These are phyloP conservation scores for Pristionchus maxplancki DNA, from an alignment of 2,888 invertebrate genomes.

Conservation along the genomic window DNA sequence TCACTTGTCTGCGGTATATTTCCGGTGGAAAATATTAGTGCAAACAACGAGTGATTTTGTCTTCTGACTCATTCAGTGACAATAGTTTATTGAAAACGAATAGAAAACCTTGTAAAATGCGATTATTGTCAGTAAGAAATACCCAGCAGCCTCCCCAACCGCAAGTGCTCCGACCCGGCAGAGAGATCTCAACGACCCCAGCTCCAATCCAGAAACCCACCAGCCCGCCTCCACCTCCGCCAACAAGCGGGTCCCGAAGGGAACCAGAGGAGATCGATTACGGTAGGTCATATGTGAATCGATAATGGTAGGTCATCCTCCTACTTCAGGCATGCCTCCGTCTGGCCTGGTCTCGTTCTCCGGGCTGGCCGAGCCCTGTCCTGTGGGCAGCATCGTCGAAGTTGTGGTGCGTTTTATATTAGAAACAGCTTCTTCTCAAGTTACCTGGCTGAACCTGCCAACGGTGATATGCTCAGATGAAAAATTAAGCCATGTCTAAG, in stretches of 20 bases:
- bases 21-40: not conserved
- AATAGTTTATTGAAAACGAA: not conserved
- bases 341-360: slow-evolving; percentile 80
- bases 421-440: no score
- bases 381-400: slow-evolving; percentile 94
- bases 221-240: slow-evolving; percentile 5
- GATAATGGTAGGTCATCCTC: no score
- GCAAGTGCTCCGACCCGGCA: not conserved
- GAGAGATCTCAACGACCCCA: not conserved
- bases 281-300: no score
- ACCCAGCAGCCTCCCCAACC: slow-evolving; percentile 14
- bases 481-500: no score
- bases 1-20: not conserved
- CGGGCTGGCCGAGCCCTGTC: slow-evolving; percentile 92
- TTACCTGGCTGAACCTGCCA: no score
- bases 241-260: not conserved
- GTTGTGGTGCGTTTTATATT: slow-evolving; percentile 84
- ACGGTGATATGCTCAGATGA: no score
- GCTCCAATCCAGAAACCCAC: slow-evolving; percentile 5
- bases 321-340: slow-evolving; percentile 14
- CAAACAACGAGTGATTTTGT: not conserved
- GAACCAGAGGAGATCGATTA: not conserved
- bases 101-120: no score
- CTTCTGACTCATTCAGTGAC: not conserved
- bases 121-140: no score